phyloP scores from a whole-genome alignment of 2,888 invertebrate species.

The Clepsis dumicolana region DNA sequence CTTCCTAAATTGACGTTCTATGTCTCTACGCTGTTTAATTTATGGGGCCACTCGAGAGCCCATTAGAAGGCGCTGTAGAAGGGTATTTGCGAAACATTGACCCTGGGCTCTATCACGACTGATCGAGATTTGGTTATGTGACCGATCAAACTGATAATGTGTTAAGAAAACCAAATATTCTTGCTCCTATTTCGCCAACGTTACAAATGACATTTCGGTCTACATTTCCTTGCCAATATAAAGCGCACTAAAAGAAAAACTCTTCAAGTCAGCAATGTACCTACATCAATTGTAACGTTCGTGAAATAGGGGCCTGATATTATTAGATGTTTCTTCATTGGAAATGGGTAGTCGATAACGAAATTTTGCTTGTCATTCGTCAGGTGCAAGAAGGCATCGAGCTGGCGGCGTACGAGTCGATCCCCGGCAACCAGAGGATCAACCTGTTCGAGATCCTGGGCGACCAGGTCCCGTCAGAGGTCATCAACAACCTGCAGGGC shows the following conservation, averaged over 20 bases:
- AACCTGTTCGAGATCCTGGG: constrained; percentile 94
- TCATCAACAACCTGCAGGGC: constrained; percentile 94
- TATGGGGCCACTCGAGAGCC: neutral
- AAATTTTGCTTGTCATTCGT: constrained; percentile 21
- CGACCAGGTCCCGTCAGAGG: constrained; percentile 94
- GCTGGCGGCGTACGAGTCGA: constrained; percentile 94
- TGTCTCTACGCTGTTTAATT: neutral
- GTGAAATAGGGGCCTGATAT: too few relatives aligned
- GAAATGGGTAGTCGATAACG: neutral
- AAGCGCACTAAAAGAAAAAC: too few relatives aligned
- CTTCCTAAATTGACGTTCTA: neutral
- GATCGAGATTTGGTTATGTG: constrained; percentile 4
- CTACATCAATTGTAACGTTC: too few relatives aligned
- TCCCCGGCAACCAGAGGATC: constrained; percentile 94
- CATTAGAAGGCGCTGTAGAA: constrained; percentile 1
- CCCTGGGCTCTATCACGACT: constrained; percentile 13
- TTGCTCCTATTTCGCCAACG: too few relatives aligned
- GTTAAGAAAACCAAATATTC: neutral
- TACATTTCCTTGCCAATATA: too few relatives aligned
- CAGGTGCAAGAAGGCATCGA: constrained; percentile 94
- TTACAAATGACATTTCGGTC: too few relatives aligned
- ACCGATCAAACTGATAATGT: neutral
- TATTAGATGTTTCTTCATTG: neutral
- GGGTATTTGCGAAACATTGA: constrained; percentile 29
- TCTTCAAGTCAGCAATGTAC: too few relatives aligned